Conservation (phyloP, 2,888 invertebrate genomes). For the Erynnis tages region DNA sequence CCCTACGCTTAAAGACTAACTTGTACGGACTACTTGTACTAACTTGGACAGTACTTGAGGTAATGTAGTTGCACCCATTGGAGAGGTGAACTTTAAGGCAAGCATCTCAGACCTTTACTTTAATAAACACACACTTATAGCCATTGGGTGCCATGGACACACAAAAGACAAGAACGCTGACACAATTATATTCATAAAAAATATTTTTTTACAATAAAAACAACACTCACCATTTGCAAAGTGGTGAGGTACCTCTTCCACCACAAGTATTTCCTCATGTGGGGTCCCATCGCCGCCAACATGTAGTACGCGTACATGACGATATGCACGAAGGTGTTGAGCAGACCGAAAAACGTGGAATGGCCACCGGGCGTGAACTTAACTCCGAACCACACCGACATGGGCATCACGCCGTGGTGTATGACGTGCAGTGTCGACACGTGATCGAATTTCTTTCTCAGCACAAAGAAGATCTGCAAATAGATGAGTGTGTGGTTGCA, state of each 20-base stretch:
- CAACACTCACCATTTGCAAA: constrained; percentile 94
- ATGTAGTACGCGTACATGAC: constrained; percentile 98
- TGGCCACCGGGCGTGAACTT: constrained; percentile 96
- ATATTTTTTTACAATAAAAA: no score
- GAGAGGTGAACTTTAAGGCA: no score
- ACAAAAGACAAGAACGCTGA: no score
- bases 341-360: constrained; percentile 96
- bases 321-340: constrained; percentile 98
- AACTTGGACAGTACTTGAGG: no score
- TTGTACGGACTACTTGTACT: no score
- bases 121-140: no score
- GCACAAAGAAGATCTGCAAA: constrained; percentile 91
- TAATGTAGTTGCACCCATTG: no score
- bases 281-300: constrained; percentile 94
- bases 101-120: no score
- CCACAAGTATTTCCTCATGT: constrained; percentile 93
- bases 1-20: no score
- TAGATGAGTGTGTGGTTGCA: neutral
- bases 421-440: constrained; percentile 95
- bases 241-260: constrained; percentile 97
- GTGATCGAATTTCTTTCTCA: constrained; percentile 96
- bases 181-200: no score
- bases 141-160: no score
- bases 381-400: constrained; percentile 95
- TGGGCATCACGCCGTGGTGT: constrained; percentile 97